phyloP scores from a whole-genome alignment of 2,888 invertebrate species.

The Macrophya annulata region DNA sequence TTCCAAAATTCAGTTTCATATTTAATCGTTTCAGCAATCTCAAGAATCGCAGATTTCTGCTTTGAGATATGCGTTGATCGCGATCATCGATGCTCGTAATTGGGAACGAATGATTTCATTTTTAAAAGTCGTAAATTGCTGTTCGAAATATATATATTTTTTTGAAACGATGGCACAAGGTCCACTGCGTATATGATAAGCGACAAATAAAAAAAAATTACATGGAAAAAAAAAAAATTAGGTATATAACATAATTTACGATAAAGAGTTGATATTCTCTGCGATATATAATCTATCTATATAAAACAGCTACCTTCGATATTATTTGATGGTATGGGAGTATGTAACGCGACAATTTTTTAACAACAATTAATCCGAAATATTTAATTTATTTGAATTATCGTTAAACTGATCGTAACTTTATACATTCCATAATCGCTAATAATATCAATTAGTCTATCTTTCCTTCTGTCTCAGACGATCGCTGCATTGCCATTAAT shows the following conservation, averaged over 20 bases:
- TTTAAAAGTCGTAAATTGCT: not conserved
- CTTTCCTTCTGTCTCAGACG: not conserved
- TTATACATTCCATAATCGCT: not conserved
- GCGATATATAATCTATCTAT: no score
- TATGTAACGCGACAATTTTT: no score
- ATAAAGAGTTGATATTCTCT: not conserved
- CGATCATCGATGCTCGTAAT: not conserved
- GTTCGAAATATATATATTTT: no score
- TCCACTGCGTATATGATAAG: not conserved
- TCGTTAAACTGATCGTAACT: not conserved
- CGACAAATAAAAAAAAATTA: not conserved
- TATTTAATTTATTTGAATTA: not conserved
- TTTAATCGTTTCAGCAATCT: not conserved
- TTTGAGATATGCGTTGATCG: not conserved
- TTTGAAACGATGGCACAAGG: not conserved
- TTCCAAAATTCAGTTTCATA: not conserved
- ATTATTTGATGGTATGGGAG: no score
- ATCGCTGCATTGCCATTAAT: not conserved
- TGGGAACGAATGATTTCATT: not conserved
- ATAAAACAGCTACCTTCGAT: not conserved
- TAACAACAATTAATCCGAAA: not conserved
- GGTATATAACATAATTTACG: not conserved
- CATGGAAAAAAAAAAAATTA: no score
- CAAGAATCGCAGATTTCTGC: no score
- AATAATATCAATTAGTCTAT: no score